Base-by-base conservation (phyloP, 2,888 invertebrate species). In the Drosophila monieri region DNA sequence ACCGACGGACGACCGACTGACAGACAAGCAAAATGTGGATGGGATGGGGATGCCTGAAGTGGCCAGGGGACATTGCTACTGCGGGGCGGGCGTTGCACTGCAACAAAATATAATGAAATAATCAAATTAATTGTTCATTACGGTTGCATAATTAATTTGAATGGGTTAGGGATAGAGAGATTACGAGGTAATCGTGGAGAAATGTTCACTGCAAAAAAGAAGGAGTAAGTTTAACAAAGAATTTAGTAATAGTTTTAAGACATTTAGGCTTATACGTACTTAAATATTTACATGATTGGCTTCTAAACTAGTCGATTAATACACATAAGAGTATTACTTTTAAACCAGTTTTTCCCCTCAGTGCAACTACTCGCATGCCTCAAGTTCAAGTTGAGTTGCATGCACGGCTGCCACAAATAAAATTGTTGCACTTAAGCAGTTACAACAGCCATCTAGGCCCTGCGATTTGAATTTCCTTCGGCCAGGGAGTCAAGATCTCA, bases 351-450 rank as follows among this genome's bases (percentile, higher is more conserved):
- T 47, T 68, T 72, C 68, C 41, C 46, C 35, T 9, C 60, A 58
- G 80, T 80, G 85, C 53, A 56, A 5, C 6, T 23, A 27, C 43
- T 58, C 61, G 76, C 73, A 74, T 73, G 74, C 77, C 70, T 70
- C 70, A 52, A 60, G 67, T 49, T 65, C 47, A 69, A 68, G 66
- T 57, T 73, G 68, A 52, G 73, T 88, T 80, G 80, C 84, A 80
- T 74, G 78, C 62, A 64, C 57, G 68, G 74, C 65, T 73, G 74
- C 76, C 69, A 60, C 88, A 89, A 74, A 77, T 83, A 74, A 78
- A 79, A 88, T 88, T 88, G 89, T 88, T 88, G 86, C 79, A 75
- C 75, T 85, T 88, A 85, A 78, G 76, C 75, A 78, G 70, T 80
- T 77, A 80, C 81, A 80, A 71, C 54, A 68, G 53, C 70, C 78